phyloP scores from a whole-genome alignment of 2,113 vertebrate species.

The Rhea americana region DNA sequence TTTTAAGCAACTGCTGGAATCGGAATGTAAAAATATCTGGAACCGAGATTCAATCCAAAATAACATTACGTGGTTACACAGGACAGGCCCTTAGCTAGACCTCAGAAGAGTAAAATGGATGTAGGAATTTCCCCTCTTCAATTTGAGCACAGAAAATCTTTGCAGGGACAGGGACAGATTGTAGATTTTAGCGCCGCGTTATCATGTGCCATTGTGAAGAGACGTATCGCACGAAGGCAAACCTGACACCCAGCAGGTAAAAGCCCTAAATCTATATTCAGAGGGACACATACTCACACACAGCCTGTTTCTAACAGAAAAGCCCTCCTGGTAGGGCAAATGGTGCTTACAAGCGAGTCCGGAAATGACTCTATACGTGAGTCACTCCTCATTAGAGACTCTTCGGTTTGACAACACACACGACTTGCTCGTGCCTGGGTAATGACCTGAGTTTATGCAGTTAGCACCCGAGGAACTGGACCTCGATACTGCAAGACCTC shows the following conservation, averaged over 20 bases:
- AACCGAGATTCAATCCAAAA: not conserved
- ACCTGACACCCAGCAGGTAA: not conserved
- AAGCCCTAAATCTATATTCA: not conserved
- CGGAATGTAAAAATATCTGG: not conserved
- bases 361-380: not conserved
- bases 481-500: not conserved
- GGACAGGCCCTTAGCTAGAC: not conserved
- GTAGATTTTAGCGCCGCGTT: not conserved
- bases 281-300: rapidly evolving
- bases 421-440: not conserved
- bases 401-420: not conserved
- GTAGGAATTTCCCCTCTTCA: not conserved
- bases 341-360: not conserved
- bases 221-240: not conserved
- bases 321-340: not conserved
- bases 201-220: not conserved
- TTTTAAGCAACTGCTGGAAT: not conserved
- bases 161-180: not conserved
- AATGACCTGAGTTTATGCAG: not conserved
- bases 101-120: not conserved
- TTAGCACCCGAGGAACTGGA: not conserved
- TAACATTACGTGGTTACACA: not conserved
- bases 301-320: not conserved
- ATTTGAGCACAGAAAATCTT: not conserved
- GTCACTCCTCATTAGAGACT: not conserved